phyloP scores from a whole-genome alignment of 1,140 invertebrate species.

The Polyergus mexicanus region DNA sequence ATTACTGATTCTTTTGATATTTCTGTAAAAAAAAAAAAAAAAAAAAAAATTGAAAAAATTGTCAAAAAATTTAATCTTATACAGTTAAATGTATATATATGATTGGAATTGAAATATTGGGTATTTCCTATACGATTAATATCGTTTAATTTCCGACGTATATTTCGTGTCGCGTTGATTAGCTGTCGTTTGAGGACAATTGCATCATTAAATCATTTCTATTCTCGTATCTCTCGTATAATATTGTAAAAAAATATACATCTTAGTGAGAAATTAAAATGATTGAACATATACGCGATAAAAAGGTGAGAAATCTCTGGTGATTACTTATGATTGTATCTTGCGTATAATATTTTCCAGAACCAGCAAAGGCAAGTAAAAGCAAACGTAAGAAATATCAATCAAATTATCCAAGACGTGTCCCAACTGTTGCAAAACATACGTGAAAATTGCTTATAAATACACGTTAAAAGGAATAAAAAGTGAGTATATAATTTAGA shows the following conservation, averaged over 20 bases:
- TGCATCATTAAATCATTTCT: constrained; percentile 27
- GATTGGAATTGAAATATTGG: no score
- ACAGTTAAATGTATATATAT: no score
- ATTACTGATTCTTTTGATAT: no score
- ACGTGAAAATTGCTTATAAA: constrained; percentile 24
- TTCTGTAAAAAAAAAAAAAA: no score
- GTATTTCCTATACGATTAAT: no score
- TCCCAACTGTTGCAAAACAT: neutral
- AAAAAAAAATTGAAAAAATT: no score
- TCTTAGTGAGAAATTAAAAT: constrained; percentile 10
- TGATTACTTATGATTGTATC: neutral
- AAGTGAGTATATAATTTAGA: neutral
- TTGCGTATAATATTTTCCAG: constrained; percentile 32
- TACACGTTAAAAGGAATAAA: neutral
- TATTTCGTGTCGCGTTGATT: no score
- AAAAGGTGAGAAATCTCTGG: neutral
- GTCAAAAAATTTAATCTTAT: no score
- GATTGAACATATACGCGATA: neutral
- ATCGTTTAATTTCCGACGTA: no score
- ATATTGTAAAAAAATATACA: neutral
- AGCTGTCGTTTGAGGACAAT: no score
- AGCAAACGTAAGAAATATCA: constrained; percentile 43
- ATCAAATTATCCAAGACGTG: constrained; percentile 34
- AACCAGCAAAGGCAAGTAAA: neutral
- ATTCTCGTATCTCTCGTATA: neutral